phyloP scores from a whole-genome alignment of 2,888 invertebrate genomes.

The Aphrophora alni region DNA sequence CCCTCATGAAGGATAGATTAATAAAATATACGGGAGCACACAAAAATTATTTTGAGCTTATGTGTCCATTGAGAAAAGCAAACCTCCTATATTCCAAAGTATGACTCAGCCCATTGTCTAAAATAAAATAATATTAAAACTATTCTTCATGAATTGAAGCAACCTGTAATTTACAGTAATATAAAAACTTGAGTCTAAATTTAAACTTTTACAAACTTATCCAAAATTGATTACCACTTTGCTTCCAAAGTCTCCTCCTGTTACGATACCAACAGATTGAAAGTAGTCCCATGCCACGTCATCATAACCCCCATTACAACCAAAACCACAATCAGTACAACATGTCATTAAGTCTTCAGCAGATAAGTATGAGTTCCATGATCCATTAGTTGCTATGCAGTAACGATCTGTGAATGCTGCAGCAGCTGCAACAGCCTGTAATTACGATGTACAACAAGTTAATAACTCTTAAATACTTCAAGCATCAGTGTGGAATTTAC shows the following conservation, averaged over 20 bases:
- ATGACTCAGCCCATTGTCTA: too few relatives aligned
- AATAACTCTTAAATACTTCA: not conserved
- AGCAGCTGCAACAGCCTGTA: conserved; percentile 83
- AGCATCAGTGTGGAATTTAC: too few relatives aligned
- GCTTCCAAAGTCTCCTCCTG: conserved; percentile 81
- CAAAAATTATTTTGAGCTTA: too few relatives aligned
- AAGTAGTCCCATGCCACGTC: conserved; percentile 84
- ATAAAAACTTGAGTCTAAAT: too few relatives aligned
- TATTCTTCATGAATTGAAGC: too few relatives aligned
- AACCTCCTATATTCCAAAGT: too few relatives aligned
- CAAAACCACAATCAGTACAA: conserved; percentile 78
- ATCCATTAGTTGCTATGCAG: conserved; percentile 80
- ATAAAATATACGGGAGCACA: too few relatives aligned
- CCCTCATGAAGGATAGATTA: too few relatives aligned
- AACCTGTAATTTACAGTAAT: too few relatives aligned
- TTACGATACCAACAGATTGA: conserved; percentile 82
- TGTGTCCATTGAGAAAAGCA: too few relatives aligned
- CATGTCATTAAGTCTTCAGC: conserved; percentile 85
- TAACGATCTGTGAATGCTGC: conserved; percentile 89
- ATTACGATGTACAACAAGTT: not conserved
- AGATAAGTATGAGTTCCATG: conserved; percentile 75
- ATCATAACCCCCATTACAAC: conserved; percentile 83
- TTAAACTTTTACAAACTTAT: too few relatives aligned
- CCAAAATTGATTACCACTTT: conserved; percentile 60
- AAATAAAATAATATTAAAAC: too few relatives aligned